Evolutionary conservation across 2,113 vertebrate species (phyloP).

Genomic region (Calyptomena viridis): DNA sequence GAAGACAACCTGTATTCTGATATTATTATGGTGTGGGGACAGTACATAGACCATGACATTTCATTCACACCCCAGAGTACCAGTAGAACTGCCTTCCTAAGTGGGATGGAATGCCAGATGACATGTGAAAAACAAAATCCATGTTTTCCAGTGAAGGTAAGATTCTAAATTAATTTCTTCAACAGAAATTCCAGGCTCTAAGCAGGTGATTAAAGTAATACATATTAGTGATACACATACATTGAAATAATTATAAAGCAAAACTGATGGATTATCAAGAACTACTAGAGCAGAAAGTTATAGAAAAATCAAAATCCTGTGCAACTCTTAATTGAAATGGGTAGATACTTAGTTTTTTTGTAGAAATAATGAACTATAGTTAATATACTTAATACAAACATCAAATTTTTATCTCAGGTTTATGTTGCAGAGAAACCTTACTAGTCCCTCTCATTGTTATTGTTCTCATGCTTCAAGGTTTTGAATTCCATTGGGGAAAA

Average conservation of each 20-base stretch:
- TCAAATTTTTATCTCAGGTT: neutral
- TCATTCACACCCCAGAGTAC: conserved; percentile 88
- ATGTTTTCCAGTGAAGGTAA: conserved; percentile 92
- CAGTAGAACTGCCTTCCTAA: conserved; percentile 33
- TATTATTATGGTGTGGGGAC: conserved; percentile 91
- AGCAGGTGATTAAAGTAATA: neutral
- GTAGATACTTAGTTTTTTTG: neutral
- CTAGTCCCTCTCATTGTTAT: neutral
- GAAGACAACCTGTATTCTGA: conserved; percentile 82
- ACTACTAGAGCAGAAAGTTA: neutral
- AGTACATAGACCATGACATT: conserved; percentile 91
- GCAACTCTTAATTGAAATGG: neutral
- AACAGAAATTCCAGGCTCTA: neutral
- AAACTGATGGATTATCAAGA: neutral
- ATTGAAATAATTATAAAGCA: neutral
- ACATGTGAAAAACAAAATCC: conserved; percentile 79
- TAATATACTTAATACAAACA: neutral
- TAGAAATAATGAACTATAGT: neutral
- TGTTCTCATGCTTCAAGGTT: neutral
- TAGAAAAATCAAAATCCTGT: neutral
- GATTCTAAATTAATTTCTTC: neutral
- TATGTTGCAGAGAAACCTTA: neutral
- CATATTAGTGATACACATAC: neutral
- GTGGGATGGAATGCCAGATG: conserved; percentile 68
- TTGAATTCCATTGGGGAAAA: neutral